Evolutionary conservation across 2,113 vertebrate species (phyloP), one percentile per base, ranked within the genome.

Genomic region (Meles meles): DNA sequence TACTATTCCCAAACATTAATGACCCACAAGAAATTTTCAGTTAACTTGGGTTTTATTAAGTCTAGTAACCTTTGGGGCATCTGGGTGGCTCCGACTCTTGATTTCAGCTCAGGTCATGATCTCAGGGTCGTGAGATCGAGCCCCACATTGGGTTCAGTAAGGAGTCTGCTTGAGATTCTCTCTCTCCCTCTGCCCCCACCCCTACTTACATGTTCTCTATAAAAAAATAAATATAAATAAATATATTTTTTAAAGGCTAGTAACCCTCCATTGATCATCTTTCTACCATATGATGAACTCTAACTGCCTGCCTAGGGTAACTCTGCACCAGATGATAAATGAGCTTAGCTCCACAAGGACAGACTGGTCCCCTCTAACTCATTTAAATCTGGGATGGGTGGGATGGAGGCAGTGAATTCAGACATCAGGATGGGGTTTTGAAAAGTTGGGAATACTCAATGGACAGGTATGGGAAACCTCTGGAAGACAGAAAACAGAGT

Each of bases 261-360:
- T 14, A 23, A 74, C 52, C 42, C 39, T 34, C 42, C 52, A 37
- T 1, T 27, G 31, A 71, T 25, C 47, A 57, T 65, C 89, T 47
- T n/a, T 34, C n/a, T 27, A 31, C 47, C 37, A 13, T 4, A 17
- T 1, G 15, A 7, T 29, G 39, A 42, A 39, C 29, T 47, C 63
- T 37, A 59, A 81, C 3, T 27, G 25, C 80, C 71, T 77, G 29
- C 42, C 71, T 11, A n/a, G 2, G 59, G 52, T 31, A 18, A 80
- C 12, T 2, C 3, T 1, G 7, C 4, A 7, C 76, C 34, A 61
- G 34, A 59, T 23, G 39, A 15, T 3, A 25, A 27, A 42, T 2
- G 71, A 21, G 37, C 39, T 89, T 18, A 90, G 34, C 49, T 49
- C 29, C 6, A 0, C 15, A 20, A 13, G 5, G 20, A 9, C 0